phyloP scores from a whole-genome alignment of 1,140 invertebrate genomes.

The Aphis craccivora region DNA sequence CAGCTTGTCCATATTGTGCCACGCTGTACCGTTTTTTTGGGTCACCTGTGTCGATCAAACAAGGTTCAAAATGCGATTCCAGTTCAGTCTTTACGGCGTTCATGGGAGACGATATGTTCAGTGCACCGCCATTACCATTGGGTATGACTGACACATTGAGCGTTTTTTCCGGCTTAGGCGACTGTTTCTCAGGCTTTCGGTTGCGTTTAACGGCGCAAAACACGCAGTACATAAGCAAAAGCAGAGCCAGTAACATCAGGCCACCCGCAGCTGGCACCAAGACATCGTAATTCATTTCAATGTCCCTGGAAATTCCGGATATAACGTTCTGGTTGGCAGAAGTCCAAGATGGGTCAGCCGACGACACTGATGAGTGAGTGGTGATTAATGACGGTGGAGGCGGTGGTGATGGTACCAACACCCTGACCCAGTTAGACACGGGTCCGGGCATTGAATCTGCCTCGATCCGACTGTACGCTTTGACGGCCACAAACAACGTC shows the following conservation, averaged over 20 bases:
- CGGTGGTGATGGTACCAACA: slow-evolving; percentile 67
- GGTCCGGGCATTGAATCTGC: slow-evolving; percentile 64
- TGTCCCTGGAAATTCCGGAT: slow-evolving; percentile 61
- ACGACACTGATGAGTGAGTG: slow-evolving; percentile 63
- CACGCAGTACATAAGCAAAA: slow-evolving; percentile 65
- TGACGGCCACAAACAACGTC: slow-evolving; percentile 67
- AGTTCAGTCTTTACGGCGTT: slow-evolving; percentile 53
- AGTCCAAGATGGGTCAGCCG: slow-evolving; percentile 62
- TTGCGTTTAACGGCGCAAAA: slow-evolving; percentile 65
- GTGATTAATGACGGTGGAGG: slow-evolving; percentile 65
- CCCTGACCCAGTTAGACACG: slow-evolving; percentile 69
- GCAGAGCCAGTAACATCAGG: slow-evolving; percentile 64
- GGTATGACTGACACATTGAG: slow-evolving; percentile 62
- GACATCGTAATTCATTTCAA: slow-evolving; percentile 63
- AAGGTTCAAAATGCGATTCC: slow-evolving; percentile 63
- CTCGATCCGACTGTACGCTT: slow-evolving; percentile 64
- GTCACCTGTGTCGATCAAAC: slow-evolving; percentile 63
- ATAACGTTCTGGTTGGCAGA: slow-evolving; percentile 62
- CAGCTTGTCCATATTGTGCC: slow-evolving; percentile 62
- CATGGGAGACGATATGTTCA: slow-evolving; percentile 46
- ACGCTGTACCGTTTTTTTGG: slow-evolving; percentile 66
- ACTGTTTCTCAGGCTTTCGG: slow-evolving; percentile 60
- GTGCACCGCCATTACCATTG: slow-evolving; percentile 55
- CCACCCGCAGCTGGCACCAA: slow-evolving; percentile 65
- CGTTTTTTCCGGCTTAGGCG: slow-evolving; percentile 61